Base-by-base conservation (phyloP, 2,797 vertebrate species). In the Sebastes itinus region DNA sequence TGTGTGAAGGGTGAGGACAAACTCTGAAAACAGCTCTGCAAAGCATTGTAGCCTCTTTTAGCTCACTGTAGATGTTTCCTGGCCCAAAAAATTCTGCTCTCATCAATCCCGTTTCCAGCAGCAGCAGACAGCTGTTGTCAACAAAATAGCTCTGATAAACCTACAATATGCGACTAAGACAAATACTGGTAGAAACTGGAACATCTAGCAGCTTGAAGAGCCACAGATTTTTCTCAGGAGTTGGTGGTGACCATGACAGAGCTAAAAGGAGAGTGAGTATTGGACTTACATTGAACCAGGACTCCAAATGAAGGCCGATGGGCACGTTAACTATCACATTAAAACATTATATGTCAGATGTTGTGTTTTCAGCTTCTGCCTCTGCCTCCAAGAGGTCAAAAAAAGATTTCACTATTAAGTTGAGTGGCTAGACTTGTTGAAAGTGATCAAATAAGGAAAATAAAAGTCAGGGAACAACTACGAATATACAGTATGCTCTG, bases 41-140 rank as follows among this genome's bases (percentile, higher is more conserved):
- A 55, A 67, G 32, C 27, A 28, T 77, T 71, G 54, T 54, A 56
- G 27, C 30, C 30, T 46, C 16, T 56, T 72, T 75, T 32, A 54
- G 30, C 6, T 77, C 46, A 38, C n/a, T 58, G 11, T 27, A 58
- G 12, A 4, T 6, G 23, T 58, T 67, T 42, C 9, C 49, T 64
- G 16, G 32, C 35, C 18, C 38, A 54, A 5, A 9, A 56, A 28
- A 54, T n/a, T 35, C 33, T 52, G 22, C 4, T 74, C 23, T 67
- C 46, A 63, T 67, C n/a, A 62, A 54, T 70, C 12, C 30, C 0
- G 23, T 70, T 73, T 63, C 46, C 69, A 79, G 27, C 42, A 65
- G 6, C 63, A 78, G 30, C 49, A 66, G 27, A 66, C 46, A 55
- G 73, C 30, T 70, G 61, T 73, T 70, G 61, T 73, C 54, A 74